Conservation (phyloP, 2,888 invertebrate species). For the Sipha maydis region DNA sequence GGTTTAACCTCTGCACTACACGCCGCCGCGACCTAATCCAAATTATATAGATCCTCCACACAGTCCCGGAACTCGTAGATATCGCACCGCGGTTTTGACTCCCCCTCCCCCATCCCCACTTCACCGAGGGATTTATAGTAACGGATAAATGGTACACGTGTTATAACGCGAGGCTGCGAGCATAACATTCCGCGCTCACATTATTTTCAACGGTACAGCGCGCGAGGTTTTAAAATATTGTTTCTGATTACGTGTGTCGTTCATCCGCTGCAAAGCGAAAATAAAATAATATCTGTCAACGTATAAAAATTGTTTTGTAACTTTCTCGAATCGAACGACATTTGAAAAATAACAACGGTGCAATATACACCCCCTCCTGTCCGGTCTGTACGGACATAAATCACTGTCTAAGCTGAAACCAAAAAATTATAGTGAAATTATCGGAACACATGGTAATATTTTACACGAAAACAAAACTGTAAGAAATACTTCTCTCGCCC, state of each 20-base stretch:
- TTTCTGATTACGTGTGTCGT: not conserved
- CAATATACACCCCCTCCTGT: not conserved
- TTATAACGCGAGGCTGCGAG: not conserved
- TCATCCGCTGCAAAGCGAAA: not conserved
- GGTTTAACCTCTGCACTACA: too few species aligned
- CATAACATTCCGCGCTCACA: not conserved
- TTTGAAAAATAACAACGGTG: not conserved
- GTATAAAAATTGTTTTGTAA: conserved; percentile 10
- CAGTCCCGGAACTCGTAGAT: too few species aligned
- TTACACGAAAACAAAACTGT: conserved; percentile 22
- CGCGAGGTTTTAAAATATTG: too few species aligned
- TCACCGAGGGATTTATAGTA: too few species aligned
- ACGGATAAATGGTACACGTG: too few species aligned
- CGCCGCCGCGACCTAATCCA: too few species aligned
- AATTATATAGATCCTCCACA: too few species aligned
- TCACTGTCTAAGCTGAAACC: conserved; percentile 1
- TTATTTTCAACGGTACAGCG: too few species aligned
- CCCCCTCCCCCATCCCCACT: too few species aligned
- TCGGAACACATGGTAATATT: not conserved
- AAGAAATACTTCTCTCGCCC: not conserved
- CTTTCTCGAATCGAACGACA: not conserved
- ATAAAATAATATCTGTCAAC: not conserved
- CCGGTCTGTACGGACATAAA: not conserved
- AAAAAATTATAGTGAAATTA: conserved; percentile 24
- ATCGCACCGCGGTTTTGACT: too few species aligned